These are phyloP conservation scores for Cichlasoma orientale DNA, from an alignment of 2,797 vertebrate genomes.

Conservation along the genomic window DNA sequence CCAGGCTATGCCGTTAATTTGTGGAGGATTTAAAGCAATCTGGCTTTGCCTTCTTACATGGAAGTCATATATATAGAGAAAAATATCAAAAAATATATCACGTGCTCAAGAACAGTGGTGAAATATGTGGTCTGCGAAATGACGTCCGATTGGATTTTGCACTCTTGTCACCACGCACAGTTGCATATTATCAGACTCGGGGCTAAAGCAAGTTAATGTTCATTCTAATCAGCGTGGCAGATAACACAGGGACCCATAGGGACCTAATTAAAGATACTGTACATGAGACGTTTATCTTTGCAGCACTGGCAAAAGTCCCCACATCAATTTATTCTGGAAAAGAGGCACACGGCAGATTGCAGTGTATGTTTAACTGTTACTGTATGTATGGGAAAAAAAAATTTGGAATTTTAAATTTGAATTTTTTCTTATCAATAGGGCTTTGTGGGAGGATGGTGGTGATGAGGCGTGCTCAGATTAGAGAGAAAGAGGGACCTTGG, in stretches of 20 bases:
- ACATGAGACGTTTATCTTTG: constrained; percentile 75
- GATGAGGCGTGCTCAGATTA: constrained; percentile 27
- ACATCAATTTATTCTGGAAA: constrained; percentile 56
- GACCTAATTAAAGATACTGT: constrained; percentile 83
- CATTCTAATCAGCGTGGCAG: constrained; percentile 79
- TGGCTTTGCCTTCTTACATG: constrained; percentile 34
- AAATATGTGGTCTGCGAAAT: constrained; percentile 24
- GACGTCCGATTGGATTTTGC: constrained; percentile 32
- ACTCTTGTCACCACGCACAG: constrained; percentile 37
- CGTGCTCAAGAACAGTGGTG: constrained; percentile 8
- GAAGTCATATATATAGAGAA: constrained; percentile 30
- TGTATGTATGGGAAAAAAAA: not conserved
- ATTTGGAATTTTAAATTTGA: not conserved
- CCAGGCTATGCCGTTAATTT: constrained; percentile 51
- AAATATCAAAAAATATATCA: constrained; percentile 21
- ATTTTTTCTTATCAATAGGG: constrained; percentile 10
- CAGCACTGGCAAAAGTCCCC: constrained; percentile 51
- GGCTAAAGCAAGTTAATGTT: constrained; percentile 76
- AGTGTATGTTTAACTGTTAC: constrained; percentile 9
- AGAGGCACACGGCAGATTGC: constrained; percentile 44
- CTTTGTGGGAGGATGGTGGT: constrained; percentile 13
- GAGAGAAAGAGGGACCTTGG: constrained; percentile 19
- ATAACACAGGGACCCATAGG: constrained; percentile 77
- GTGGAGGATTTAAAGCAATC: constrained; percentile 48
- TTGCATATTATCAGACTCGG: constrained; percentile 60